phyloP scores from a whole-genome alignment of 2,888 invertebrate genomes.

The Dusona sp. region DNA sequence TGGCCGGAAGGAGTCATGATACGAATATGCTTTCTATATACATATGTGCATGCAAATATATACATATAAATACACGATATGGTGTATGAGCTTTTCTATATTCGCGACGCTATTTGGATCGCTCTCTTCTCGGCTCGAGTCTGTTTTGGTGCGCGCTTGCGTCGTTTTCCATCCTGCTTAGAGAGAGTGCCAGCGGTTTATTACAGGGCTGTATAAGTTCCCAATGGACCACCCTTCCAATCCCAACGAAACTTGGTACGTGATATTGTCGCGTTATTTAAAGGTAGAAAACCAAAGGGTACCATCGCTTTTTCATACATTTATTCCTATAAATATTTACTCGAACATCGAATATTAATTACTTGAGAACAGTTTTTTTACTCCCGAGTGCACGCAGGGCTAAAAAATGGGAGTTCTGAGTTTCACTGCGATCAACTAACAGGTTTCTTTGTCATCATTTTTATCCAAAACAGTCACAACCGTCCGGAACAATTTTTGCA shows the following conservation, averaged over 20 bases:
- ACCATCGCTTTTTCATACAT: neutral
- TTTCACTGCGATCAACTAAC: no score
- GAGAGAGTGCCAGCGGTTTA: neutral
- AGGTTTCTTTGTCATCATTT: no score
- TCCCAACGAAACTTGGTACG: neutral
- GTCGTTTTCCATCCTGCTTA: conserved; percentile 27
- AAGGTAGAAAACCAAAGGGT: neutral
- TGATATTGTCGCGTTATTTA: neutral
- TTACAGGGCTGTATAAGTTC: neutral
- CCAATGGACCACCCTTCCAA: neutral
- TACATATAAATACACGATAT: conserved; percentile 14
- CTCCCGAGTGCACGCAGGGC: no score
- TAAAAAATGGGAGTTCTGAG: no score
- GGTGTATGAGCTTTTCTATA: conserved; percentile 46
- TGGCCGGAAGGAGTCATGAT: conserved; percentile 41
- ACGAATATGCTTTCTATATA: conserved; percentile 31
- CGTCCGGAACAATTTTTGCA: no score
- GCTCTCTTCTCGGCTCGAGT: conserved; percentile 38
- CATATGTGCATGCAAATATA: conserved; percentile 5
- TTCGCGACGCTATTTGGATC: conserved; percentile 57
- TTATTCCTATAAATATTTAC: no score
- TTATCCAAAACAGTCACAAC: no score
- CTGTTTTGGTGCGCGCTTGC: conserved; percentile 34
- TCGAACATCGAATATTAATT: no score
- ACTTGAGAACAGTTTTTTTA: no score